These are phyloP conservation scores for Ctenodactylus gundi DNA, from an alignment of 2,113 vertebrate genomes.

Conservation along the genomic window DNA sequence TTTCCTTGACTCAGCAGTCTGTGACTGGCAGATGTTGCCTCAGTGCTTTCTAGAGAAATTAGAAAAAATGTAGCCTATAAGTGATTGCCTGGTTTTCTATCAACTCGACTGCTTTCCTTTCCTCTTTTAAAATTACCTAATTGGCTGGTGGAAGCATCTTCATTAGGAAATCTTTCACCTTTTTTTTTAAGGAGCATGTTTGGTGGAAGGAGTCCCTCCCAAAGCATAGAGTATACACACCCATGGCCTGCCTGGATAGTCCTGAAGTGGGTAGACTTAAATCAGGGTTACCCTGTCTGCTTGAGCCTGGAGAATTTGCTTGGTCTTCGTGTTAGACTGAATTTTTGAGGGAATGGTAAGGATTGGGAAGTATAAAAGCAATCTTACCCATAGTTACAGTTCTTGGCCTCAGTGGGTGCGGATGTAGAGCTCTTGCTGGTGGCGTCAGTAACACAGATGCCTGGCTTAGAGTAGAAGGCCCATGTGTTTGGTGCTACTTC, in stretches of 20 bases:
- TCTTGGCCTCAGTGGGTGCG: neutral
- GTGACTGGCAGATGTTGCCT: neutral
- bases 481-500: conserved; percentile 19
- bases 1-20: neutral
- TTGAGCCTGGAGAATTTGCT: neutral
- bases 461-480: neutral
- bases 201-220: neutral
- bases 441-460: neutral
- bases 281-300: neutral
- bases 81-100: conserved; percentile 31
- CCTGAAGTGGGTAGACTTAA: neutral
- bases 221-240: no score
- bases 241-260: rapidly evolving
- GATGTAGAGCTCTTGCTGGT: neutral
- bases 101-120: neutral
- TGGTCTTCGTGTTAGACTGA: neutral
- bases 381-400: neutral
- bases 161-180: neutral
- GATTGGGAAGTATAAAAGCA: neutral
- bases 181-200: neutral
- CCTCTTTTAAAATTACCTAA: neutral
- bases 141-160: neutral
- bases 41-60: conserved; percentile 35
- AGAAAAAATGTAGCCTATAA: neutral
- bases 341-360: neutral